Evolutionary conservation across 1,140 invertebrate species (phyloP), one percentile per base, ranked within the genome.

Genomic region (Achroia grisella): DNA sequence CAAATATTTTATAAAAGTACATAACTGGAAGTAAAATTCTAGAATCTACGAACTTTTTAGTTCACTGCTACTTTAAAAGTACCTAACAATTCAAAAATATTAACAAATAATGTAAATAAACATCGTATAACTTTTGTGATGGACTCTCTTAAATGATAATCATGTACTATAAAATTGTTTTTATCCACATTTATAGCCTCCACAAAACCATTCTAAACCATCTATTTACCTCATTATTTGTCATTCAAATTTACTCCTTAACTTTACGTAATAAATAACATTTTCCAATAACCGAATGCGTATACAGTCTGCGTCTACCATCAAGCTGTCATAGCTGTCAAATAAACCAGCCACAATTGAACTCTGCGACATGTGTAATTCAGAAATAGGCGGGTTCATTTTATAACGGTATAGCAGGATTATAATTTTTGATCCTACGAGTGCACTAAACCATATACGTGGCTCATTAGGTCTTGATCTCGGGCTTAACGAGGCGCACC

Each of bases 401-500:
- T 43, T 37, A 56, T 1, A 39, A 12, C 56, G 62, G 62, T 44
- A 34, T 33, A 33, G 30, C 34, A 37, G 51, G 60, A 67, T 69
- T 66, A 72, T 69, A 72, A 67, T 69, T 71, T 72, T 69, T 72
- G 65, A 67, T 72, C 62, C 62, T 67, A 52, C 40, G 48, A 64
- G 58, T 72, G 62, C 59, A 72, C 61, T 70, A 71, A 67, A 65
- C 60, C 69, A 65, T 75, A 70, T 69, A 69, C 67, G 64, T 66
- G 71, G 75, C 66, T 74, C 72, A 74, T 79, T 76, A 76, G 72
- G 60, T 74, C 67, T 70, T 72, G 72, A 72, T 79, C 69, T 67
- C 61, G 55, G 15, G 62, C 45, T 67, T 66, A 79, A 79, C 75
- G 75, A 76, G 69, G 52, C 75, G 72, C 39, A 43, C 51, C 66